phyloP scores from a whole-genome alignment of 2,113 vertebrate genomes.

The Limnothrissa miodon region DNA sequence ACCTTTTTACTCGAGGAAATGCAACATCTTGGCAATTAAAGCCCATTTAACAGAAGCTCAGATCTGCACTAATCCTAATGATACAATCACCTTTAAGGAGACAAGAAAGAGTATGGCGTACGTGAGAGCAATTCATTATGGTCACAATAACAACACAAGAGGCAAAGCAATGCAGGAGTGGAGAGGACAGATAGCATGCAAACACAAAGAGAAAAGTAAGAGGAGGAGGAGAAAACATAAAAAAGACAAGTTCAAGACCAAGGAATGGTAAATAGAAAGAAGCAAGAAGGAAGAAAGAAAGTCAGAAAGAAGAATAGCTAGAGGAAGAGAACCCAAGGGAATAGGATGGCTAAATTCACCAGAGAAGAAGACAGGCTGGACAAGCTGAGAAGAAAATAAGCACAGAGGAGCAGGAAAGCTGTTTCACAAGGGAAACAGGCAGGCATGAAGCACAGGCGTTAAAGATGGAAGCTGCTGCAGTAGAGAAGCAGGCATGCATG shows the following conservation, averaged over 20 bases:
- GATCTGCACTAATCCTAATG: neutral
- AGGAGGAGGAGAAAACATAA: neutral
- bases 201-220: neutral
- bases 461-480: too few relatives aligned
- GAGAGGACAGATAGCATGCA: neutral
- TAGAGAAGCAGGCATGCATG: neutral
- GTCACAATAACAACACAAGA: neutral
- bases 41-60: neutral
- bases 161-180: neutral
- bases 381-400: neutral
- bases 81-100: neutral
- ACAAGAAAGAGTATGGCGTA: neutral
- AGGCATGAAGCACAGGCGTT: neutral
- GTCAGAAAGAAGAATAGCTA: neutral
- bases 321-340: neutral
- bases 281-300: neutral
- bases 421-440: neutral
- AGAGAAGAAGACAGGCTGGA: neutral
- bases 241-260: neutral
- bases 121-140: neutral
- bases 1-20: neutral
- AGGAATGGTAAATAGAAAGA: neutral
- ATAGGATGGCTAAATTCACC: too few relatives aligned
- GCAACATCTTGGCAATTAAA: neutral
- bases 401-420: neutral